phyloP scores from a whole-genome alignment of 2,113 vertebrate species.

The Dipodomys merriami region DNA sequence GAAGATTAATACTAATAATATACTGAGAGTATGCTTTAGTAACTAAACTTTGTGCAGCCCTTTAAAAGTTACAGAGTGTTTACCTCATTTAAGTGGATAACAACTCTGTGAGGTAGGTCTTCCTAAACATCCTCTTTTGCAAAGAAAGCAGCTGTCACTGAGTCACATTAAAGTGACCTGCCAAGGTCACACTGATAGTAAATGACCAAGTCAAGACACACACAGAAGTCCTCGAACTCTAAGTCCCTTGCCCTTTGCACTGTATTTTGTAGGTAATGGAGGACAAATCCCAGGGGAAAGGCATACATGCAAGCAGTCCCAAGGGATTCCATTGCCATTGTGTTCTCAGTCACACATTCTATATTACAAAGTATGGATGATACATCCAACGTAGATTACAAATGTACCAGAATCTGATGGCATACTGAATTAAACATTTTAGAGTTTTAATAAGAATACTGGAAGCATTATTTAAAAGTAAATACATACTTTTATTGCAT shows the following conservation, averaged over 20 bases:
- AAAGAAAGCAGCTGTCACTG: slow-evolving; percentile 51
- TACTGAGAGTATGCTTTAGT: slow-evolving; percentile 59
- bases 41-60: slow-evolving; percentile 71
- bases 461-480: slow-evolving; percentile 85
- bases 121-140: slow-evolving; percentile 51
- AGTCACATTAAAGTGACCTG: slow-evolving; percentile 57
- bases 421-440: slow-evolving; percentile 85
- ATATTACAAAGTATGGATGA: slow-evolving; percentile 80
- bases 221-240: slow-evolving; percentile 61
- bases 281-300: slow-evolving; percentile 53
- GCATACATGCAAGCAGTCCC: slow-evolving; percentile 64
- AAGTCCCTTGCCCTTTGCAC: slow-evolving; percentile 55
- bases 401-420: slow-evolving; percentile 78
- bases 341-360: slow-evolving; percentile 80
- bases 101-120: slow-evolving; percentile 63
- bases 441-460: slow-evolving; percentile 84
- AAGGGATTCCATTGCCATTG: slow-evolving; percentile 72
- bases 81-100: slow-evolving; percentile 58
- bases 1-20: slow-evolving; percentile 59
- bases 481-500: slow-evolving; percentile 94
- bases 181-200: slow-evolving; percentile 49
- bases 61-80: slow-evolving; percentile 69
- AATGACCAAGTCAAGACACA: slow-evolving; percentile 66
- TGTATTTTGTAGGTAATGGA: slow-evolving; percentile 55
- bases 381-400: slow-evolving; percentile 71